Evolutionary conservation across 2,888 invertebrate genomes (phyloP).

Genomic region (Dysmachus trigonus): DNA sequence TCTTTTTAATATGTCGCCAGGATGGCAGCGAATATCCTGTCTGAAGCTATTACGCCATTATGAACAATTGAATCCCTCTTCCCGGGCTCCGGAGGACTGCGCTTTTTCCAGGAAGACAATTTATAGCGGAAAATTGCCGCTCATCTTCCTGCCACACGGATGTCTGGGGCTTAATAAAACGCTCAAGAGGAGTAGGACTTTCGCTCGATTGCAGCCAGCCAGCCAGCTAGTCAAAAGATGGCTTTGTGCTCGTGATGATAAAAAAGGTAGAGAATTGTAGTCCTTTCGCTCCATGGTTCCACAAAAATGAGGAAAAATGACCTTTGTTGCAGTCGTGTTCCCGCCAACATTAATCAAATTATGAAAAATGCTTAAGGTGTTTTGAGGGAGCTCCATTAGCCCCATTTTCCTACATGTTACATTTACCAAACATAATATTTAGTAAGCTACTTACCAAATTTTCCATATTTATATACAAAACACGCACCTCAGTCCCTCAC

Average conservation of each 20-base stretch:
- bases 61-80: not conserved
- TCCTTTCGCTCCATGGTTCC: not conserved
- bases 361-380: not conserved
- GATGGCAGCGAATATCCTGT: not conserved
- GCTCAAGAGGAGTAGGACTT: not conserved
- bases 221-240: not conserved
- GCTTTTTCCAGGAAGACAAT: not conserved
- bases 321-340: not conserved
- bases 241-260: no score
- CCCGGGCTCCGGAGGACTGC: not conserved
- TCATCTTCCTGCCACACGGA: not conserved
- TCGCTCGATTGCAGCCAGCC: not conserved
- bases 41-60: not conserved
- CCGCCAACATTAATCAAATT: not conserved
- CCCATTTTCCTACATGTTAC: not conserved
- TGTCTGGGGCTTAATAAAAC: not conserved
- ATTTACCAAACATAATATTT: not conserved
- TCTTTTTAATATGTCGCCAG: slow-evolving; percentile 28
- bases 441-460: not conserved
- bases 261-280: not conserved
- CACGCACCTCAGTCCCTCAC: no score
- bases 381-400: not conserved
- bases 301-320: not conserved
- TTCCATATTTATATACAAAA: no score
- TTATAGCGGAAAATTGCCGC: not conserved